phyloP scores from a whole-genome alignment of 2,797 vertebrate genomes.

The Etheostoma perlongum region DNA sequence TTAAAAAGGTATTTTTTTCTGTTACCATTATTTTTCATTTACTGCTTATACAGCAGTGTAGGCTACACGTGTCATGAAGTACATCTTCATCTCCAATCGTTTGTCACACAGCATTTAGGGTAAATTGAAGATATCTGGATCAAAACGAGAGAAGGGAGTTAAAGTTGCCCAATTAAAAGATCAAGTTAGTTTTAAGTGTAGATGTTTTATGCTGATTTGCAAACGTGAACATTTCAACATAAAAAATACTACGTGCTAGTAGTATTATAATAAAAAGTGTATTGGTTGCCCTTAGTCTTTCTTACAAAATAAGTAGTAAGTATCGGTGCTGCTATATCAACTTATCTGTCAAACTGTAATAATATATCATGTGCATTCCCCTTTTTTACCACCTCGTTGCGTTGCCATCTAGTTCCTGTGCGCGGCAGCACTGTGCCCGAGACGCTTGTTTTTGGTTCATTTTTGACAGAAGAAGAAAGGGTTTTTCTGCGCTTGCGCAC shows the following conservation, averaged over 20 bases:
- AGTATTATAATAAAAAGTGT: not conserved
- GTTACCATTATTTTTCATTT: not conserved
- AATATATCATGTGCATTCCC: no score
- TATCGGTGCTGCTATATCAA: not conserved
- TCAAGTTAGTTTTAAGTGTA: no score
- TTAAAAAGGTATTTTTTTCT: not conserved
- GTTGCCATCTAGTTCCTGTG: not conserved
- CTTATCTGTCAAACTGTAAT: no score
- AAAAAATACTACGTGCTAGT: not conserved
- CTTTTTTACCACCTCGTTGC: not conserved
- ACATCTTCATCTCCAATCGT: not conserved
- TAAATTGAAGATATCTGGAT: no score
- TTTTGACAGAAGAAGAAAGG: not conserved
- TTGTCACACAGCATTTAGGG: not conserved
- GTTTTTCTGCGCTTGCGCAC: not conserved
- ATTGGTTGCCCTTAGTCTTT: not conserved
- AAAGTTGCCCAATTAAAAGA: no score
- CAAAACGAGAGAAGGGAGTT: no score
- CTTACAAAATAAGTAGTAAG: not conserved
- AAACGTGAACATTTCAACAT: no score
- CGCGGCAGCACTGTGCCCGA: slow-evolving; percentile 4
- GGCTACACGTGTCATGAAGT: not conserved
- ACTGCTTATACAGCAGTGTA: not conserved
- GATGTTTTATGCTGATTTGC: no score
- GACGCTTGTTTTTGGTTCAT: no score